Conservation (phyloP, 2,888 invertebrate genomes). For the Acanthosepion pharaonis region DNA sequence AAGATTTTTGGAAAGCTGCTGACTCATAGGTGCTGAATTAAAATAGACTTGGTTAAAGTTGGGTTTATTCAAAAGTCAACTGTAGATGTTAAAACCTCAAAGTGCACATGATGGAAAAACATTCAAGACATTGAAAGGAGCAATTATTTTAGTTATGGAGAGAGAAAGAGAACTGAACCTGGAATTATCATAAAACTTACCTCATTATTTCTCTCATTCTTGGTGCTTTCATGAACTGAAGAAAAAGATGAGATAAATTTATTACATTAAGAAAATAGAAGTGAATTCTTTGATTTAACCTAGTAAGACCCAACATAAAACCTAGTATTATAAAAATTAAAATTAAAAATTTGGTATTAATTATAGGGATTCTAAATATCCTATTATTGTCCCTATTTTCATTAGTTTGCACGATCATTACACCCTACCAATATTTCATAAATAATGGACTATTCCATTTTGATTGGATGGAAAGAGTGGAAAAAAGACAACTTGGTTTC, state of each 20-base stretch:
- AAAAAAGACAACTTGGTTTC: no score
- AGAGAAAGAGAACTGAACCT: background rate
- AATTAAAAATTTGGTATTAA: no score
- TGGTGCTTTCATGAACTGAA: conserved; percentile 33
- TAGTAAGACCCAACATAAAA: background rate
- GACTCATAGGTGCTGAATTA: background rate
- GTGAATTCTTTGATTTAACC: background rate
- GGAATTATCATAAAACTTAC: background rate
- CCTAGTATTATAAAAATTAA: no score
- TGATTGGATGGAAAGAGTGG: no score
- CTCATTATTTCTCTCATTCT: background rate
- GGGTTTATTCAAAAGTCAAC: background rate
- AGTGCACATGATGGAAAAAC: background rate
- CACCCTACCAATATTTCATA: no score
- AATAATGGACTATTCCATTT: no score
- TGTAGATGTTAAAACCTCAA: background rate
- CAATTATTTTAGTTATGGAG: background rate
- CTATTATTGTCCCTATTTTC: no score
- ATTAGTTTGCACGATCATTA: no score
- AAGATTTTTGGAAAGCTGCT: background rate
- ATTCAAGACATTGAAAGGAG: background rate
- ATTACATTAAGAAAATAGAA: background rate
- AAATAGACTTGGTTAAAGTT: background rate
- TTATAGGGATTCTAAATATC: no score
- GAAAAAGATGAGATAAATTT: background rate